Percentiles rank a stretch among this genome's conserved stretches.
Conservation (phyloP, 1,140 invertebrate species). For the Lordiphosa stackelbergi region DNA sequence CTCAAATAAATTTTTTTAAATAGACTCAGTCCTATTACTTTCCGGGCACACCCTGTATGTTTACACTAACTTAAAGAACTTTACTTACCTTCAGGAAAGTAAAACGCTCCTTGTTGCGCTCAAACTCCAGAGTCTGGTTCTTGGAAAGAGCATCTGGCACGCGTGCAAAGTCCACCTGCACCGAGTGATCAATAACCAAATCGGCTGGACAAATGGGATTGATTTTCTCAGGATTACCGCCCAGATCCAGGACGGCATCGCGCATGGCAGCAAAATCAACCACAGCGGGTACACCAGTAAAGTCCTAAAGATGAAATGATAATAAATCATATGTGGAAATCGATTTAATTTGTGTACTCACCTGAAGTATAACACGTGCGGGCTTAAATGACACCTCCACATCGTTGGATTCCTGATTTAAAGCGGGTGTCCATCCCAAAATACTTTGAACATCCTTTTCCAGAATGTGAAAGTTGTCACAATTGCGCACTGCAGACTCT, state of each 20-base stretch:
- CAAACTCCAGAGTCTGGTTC: constrained; percentile 97
- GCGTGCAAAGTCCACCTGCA: constrained; percentile 96
- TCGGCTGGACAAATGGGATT: constrained; percentile 98
- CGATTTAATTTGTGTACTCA: constrained; percentile 41
- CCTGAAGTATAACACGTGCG: constrained; percentile 96
- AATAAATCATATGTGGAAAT: neutral
- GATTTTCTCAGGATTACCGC: constrained; percentile 93
- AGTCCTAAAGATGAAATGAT: constrained; percentile 81
- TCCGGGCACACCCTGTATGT: too few relatives aligned
- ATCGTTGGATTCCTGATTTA: constrained; percentile 79
- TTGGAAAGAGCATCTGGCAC: constrained; percentile 92
- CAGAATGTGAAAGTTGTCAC: constrained; percentile 95
- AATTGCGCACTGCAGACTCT: constrained; percentile 96
- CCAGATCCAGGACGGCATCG: constrained; percentile 92
- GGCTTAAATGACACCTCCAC: constrained; percentile 98
- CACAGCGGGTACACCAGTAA: constrained; percentile 97
- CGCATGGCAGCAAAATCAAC: constrained; percentile 99
- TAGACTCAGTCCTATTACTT: too few relatives aligned
- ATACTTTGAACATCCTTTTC: constrained; percentile 93
- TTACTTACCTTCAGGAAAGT: constrained; percentile 90
- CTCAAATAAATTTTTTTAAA: too few relatives aligned
- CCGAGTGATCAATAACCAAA: constrained; percentile 98
- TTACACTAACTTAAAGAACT: too few relatives aligned
- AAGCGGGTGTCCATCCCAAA: constrained; percentile 92
- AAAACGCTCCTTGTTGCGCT: constrained; percentile 97